Conservation (phyloP, 2,888 invertebrate species). For the Apoderus coryli region DNA sequence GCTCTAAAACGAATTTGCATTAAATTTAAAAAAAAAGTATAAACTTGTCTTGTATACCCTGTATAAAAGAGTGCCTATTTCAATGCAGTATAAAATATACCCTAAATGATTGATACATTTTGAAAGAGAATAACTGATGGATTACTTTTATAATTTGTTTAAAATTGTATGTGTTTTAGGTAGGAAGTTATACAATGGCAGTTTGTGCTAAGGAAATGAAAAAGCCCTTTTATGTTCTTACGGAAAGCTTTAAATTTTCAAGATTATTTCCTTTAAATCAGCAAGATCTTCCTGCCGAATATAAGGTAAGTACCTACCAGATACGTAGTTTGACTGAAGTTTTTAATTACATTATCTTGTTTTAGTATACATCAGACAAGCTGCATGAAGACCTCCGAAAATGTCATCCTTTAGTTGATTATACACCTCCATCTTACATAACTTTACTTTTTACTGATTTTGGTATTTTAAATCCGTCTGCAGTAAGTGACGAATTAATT, state of each 20-base stretch:
- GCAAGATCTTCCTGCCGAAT: constrained; percentile 75
- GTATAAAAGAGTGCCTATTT: too few relatives aligned
- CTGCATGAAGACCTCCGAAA: constrained; percentile 34
- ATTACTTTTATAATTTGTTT: too few relatives aligned
- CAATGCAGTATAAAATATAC: too few relatives aligned
- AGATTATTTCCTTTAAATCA: constrained; percentile 89
- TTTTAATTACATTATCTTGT: constrained; percentile 16
- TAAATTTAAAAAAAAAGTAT: too few relatives aligned
- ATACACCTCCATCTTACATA: constrained; percentile 89
- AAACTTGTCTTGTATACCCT: too few relatives aligned
- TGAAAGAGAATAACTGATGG: too few relatives aligned
- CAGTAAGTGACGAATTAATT: constrained; percentile 94
- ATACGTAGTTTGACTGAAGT: background rate
- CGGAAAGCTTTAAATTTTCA: constrained; percentile 96
- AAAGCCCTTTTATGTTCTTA: constrained; percentile 89
- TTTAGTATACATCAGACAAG: constrained; percentile 39
- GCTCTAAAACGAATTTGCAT: too few relatives aligned
- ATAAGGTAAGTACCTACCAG: constrained; percentile 45
- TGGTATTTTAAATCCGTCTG: constrained; percentile 90
- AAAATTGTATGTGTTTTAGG: too few relatives aligned
- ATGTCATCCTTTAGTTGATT: constrained; percentile 85
- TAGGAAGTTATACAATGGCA: constrained; percentile 74
- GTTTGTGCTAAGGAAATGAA: constrained; percentile 79
- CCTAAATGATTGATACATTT: too few relatives aligned
- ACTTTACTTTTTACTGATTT: constrained; percentile 89